Percentiles rank a stretch among this genome's conserved stretches.
Evolutionary conservation across 2,797 vertebrate genomes (phyloP).

Genomic region (Podarcis lilfordi): DNA sequence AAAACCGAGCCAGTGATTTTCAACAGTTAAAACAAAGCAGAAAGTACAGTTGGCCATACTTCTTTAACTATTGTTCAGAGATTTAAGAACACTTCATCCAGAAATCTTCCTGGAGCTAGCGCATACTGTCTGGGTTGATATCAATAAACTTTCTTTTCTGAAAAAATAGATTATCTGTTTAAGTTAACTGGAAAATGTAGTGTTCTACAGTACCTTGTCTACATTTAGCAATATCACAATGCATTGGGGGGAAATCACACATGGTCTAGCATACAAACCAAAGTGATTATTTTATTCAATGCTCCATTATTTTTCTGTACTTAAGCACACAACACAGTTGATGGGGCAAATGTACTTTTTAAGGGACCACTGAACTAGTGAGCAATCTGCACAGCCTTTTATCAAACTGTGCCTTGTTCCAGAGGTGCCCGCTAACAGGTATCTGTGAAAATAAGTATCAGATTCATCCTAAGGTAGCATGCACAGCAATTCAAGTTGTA

Average conservation of each 20-base stretch:
- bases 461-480: not conserved
- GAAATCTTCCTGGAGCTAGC: not conserved
- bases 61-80: constrained; percentile 8
- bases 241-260: not conserved
- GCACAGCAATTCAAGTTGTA: not conserved
- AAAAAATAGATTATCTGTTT: not conserved
- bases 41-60: too few species aligned
- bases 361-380: not conserved
- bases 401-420: not conserved
- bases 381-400: not conserved
- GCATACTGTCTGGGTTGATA: not conserved
- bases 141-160: not conserved
- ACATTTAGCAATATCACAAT: not conserved
- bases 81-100: constrained; percentile 14
- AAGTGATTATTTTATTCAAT: not conserved
- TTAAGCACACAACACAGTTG: not conserved
- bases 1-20: constrained; percentile 32
- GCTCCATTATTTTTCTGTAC: not conserved
- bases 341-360: not conserved
- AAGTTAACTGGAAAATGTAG: not conserved
- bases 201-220: not conserved
- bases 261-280: not conserved
- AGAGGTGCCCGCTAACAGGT: not conserved
- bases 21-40: constrained; percentile 14
- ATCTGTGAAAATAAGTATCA: not conserved